Conservation (phyloP, 1,140 invertebrate genomes). For the Trypoxylus dichotomus region DNA sequence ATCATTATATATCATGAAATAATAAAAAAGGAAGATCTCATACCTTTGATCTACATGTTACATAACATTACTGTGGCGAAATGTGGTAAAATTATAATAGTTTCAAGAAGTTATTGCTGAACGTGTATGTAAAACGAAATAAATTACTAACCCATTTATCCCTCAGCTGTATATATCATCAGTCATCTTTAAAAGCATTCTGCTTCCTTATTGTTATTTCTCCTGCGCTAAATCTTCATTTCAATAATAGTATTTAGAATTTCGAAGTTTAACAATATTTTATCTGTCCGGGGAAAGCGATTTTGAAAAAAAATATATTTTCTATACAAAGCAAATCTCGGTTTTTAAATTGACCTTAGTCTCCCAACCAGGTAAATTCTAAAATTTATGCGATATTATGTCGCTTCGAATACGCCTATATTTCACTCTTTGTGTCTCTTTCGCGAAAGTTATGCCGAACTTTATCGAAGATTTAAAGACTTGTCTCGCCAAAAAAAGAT, state of each 20-base stretch:
- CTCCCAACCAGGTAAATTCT: background rate
- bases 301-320: too few relatives aligned
- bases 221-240: too few relatives aligned
- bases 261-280: too few relatives aligned
- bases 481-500: conserved; percentile 4
- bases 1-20: background rate
- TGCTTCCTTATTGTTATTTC: background rate
- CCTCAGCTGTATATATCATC: background rate
- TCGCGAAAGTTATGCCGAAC: conserved; percentile 5
- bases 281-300: too few relatives aligned
- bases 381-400: conserved; percentile 7
- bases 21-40: background rate
- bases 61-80: background rate
- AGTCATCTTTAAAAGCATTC: background rate
- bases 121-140: background rate
- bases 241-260: too few relatives aligned
- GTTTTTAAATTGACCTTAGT: too few relatives aligned
- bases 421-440: background rate
- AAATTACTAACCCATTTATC: background rate
- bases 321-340: too few relatives aligned
- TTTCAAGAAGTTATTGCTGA: background rate
- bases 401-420: background rate
- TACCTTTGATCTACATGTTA: background rate
- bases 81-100: background rate
- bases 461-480: background rate